phyloP scores from a whole-genome alignment of 2,888 invertebrate species.

The Cryptus viduatorius region DNA sequence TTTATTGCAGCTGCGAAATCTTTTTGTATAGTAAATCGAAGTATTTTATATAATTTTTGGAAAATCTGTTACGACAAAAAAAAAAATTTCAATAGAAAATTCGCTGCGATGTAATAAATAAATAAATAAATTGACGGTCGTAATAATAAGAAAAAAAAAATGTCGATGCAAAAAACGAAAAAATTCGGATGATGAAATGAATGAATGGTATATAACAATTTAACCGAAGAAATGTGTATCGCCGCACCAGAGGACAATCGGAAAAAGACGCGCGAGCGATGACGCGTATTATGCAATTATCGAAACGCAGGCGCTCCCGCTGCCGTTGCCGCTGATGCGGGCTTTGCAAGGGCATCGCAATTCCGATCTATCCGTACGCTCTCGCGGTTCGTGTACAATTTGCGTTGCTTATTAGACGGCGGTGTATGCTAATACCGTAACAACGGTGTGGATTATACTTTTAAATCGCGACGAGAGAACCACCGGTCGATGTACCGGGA shows the following conservation, averaged over 20 bases:
- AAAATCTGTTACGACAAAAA: background rate
- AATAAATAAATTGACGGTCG: no score
- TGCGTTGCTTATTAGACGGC: conserved; percentile 81
- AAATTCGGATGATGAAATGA: no score
- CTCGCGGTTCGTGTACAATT: conserved; percentile 75
- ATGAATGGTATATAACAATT: no score
- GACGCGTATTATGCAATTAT: conserved; percentile 69
- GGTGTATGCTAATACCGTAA: conserved; percentile 77
- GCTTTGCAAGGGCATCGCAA: conserved; percentile 66
- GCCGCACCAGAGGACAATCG: no score
- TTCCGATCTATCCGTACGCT: conserved; percentile 65
- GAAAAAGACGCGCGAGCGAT: conserved; percentile 27
- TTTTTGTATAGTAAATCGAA: background rate
- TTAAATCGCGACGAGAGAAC: conserved; percentile 75
- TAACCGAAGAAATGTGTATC: no score
- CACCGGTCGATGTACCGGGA: conserved; percentile 60
- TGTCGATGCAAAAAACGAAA: background rate
- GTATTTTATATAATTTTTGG: background rate
- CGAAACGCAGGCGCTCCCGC: conserved; percentile 57
- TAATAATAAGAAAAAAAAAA: no score
- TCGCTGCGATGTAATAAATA: no score
- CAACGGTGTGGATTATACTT: conserved; percentile 77
- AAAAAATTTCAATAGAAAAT: no score
- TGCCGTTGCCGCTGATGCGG: conserved; percentile 33
- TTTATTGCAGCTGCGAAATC: background rate